phyloP scores from a whole-genome alignment of 2,797 vertebrate genomes.

The Semaprochilodus insignis region DNA sequence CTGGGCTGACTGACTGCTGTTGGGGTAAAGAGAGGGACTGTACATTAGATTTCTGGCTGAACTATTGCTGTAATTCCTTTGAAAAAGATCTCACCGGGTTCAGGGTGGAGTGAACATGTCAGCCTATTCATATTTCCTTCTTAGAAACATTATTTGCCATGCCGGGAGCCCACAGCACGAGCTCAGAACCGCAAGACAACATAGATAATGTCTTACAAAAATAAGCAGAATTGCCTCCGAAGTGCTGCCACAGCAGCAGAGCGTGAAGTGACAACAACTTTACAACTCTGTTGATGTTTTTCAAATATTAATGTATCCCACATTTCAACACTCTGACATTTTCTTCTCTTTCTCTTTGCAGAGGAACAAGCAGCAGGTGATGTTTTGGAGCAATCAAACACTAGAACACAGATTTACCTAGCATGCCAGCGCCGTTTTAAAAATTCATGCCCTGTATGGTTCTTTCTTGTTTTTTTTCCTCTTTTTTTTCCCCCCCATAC shows the following conservation, averaged over 20 bases:
- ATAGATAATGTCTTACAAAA: slow-evolving; percentile 19
- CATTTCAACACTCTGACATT: neutral
- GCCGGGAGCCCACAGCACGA: neutral
- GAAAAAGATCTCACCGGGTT: neutral
- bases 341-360: neutral
- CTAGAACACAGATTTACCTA: slow-evolving; percentile 41
- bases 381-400: slow-evolving; percentile 23
- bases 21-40: neutral
- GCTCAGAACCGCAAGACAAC: neutral
- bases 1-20: too few species aligned
- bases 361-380: neutral
- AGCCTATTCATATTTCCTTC: neutral
- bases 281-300: neutral
- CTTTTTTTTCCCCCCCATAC: neutral
- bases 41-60: too few species aligned
- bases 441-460: slow-evolving; percentile 46
- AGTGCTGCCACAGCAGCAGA: neutral
- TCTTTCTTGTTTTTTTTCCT: neutral
- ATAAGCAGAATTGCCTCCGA: neutral
- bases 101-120: neutral
- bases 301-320: slow-evolving; percentile 20
- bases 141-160: neutral
- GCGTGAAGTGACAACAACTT: slow-evolving; percentile 1
- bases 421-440: slow-evolving; percentile 43
- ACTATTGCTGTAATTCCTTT: too few species aligned